phyloP scores from a whole-genome alignment of 37 sponge, comb jelly and placozoan species.

The Cliona cf. orientalis region DNA sequence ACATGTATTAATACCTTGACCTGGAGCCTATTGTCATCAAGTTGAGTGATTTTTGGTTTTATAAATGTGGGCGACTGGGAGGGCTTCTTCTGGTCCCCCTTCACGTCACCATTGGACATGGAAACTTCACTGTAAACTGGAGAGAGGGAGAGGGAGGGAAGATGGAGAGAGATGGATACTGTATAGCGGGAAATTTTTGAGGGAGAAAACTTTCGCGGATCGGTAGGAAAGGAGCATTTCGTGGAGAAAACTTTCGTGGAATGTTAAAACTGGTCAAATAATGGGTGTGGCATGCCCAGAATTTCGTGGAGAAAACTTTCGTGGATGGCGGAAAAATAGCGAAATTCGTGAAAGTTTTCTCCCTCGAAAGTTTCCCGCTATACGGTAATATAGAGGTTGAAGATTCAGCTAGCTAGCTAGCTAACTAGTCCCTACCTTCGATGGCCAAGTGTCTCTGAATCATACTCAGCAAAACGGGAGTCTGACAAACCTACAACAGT shows the following conservation, averaged over 20 bases:
- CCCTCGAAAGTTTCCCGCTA: too few species aligned
- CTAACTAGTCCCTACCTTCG: conserved; percentile 31
- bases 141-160: background rate
- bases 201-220: background rate
- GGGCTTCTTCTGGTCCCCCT: conserved; percentile 4
- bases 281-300: too few species aligned
- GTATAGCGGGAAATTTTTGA: background rate
- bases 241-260: too few species aligned
- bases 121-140: conserved; percentile 39
- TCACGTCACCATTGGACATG: conserved; percentile 6
- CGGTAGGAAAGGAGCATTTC: background rate
- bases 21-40: conserved; percentile 18
- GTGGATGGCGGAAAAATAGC: too few species aligned
- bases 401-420: background rate
- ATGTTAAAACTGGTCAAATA: too few species aligned
- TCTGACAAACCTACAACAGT: conserved; percentile 21
- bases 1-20: conserved; percentile 4
- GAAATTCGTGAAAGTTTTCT: too few species aligned
- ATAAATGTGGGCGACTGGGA: conserved; percentile 16
- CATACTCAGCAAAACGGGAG: conserved; percentile 36
- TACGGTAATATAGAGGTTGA: background rate
- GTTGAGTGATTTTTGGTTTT: conserved; percentile 30
- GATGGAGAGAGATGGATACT: background rate
- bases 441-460: conserved; percentile 53
- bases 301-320: too few species aligned